These are phyloP conservation scores for Hemichromis elongatus DNA, from an alignment of 2,113 vertebrate species.

Conservation along the genomic window DNA sequence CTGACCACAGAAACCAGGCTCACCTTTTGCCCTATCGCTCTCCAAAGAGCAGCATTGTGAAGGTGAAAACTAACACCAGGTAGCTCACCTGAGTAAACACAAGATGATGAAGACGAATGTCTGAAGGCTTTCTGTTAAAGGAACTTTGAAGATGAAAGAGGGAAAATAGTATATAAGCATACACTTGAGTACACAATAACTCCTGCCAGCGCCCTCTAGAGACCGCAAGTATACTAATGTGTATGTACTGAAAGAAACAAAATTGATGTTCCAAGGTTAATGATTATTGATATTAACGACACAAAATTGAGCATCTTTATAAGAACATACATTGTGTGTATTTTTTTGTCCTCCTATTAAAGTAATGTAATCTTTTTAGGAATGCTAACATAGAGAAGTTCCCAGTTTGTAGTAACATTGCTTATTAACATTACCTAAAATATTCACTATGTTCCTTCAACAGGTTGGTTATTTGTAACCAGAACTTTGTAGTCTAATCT, in stretches of 20 bases:
- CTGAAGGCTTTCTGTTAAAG: background rate
- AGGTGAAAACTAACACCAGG: background rate
- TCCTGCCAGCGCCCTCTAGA: background rate
- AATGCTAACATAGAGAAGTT: background rate
- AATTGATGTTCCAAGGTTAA: background rate
- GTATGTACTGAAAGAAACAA: background rate
- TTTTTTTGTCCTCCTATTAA: background rate
- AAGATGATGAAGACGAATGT: background rate
- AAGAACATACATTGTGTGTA: too few relatives aligned
- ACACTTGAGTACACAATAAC: background rate
- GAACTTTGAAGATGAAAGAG: background rate
- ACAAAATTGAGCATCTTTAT: background rate
- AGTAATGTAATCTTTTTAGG: background rate
- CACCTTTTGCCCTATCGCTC: background rate
- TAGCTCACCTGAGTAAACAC: background rate
- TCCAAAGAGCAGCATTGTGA: background rate
- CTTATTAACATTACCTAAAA: background rate
- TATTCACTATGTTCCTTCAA: background rate
- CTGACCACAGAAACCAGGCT: background rate
- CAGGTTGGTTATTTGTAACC: background rate
- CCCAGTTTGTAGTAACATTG: background rate
- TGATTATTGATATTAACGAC: background rate
- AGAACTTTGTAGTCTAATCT: background rate
- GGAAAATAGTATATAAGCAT: background rate
- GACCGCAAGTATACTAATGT: background rate